phyloP scores from a whole-genome alignment of 2,888 invertebrate species.

The Synergus gifuensis region DNA sequence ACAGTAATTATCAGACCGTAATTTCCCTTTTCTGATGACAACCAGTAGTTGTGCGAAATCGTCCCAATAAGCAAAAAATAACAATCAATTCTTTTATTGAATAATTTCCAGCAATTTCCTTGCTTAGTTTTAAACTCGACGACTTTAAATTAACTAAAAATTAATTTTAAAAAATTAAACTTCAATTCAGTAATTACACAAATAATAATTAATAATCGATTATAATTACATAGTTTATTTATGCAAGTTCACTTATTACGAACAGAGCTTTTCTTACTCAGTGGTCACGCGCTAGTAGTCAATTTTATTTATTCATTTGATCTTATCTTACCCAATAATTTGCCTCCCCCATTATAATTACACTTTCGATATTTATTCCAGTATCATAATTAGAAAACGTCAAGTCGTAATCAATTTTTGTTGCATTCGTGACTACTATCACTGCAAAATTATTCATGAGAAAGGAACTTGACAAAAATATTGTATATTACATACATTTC shows the following conservation, averaged over 20 bases:
- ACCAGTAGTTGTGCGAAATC: background rate
- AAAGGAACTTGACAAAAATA: too few relatives aligned
- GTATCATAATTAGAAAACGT: too few relatives aligned
- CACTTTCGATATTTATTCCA: too few relatives aligned
- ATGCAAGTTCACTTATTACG: constrained; percentile 24
- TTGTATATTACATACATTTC: too few relatives aligned
- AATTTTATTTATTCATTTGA: constrained; percentile 12
- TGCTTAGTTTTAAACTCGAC: too few relatives aligned
- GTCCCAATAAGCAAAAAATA: background rate
- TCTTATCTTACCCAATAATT: constrained; percentile 1
- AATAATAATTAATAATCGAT: constrained; percentile 12
- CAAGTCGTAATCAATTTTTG: too few relatives aligned
- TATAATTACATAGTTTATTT: background rate
- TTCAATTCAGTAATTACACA: background rate
- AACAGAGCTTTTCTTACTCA: constrained; percentile 5
- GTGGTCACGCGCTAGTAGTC: background rate
- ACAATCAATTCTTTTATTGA: background rate
- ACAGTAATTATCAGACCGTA: constrained; percentile 19
- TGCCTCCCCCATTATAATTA: too few relatives aligned
- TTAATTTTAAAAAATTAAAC: too few relatives aligned
- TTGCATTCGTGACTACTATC: too few relatives aligned
- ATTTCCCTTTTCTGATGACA: constrained; percentile 26
- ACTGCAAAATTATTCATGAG: too few relatives aligned
- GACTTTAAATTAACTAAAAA: too few relatives aligned
- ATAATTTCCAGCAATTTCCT: too few relatives aligned